Conservation (phyloP, 2,113 vertebrate species). For the Pelecanoides urinatrix region DNA sequence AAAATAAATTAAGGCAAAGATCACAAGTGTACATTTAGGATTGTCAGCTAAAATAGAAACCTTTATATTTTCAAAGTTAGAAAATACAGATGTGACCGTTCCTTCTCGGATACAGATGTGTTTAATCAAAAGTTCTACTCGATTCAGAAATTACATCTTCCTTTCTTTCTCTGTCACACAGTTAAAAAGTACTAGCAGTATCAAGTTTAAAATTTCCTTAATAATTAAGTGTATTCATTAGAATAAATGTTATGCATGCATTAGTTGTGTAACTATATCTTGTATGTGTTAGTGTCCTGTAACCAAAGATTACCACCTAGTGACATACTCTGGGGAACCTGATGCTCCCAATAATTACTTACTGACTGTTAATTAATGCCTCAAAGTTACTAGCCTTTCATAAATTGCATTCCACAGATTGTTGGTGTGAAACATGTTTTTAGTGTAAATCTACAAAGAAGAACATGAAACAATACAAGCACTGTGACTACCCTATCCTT, state of each 20-base stretch:
- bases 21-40: background rate
- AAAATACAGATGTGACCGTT: background rate
- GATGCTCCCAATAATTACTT: background rate
- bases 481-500: background rate
- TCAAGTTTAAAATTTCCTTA: background rate
- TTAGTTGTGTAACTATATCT: background rate
- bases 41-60: background rate
- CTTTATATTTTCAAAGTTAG: background rate
- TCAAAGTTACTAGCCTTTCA: background rate
- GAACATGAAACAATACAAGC: background rate
- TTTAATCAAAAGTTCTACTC: background rate
- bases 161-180: background rate
- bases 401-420: background rate
- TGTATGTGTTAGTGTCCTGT: background rate
- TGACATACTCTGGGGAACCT: accelerated
- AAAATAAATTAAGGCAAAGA: background rate
- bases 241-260: background rate
- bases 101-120: background rate
- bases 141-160: background rate
- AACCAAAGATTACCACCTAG: background rate
- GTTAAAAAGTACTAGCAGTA: background rate
- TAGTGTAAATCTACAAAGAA: background rate
- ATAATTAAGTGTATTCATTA: background rate
- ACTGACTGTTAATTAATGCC: background rate
- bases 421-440: background rate